phyloP scores from a whole-genome alignment of 1,140 invertebrate genomes.

The Idris sp. region DNA sequence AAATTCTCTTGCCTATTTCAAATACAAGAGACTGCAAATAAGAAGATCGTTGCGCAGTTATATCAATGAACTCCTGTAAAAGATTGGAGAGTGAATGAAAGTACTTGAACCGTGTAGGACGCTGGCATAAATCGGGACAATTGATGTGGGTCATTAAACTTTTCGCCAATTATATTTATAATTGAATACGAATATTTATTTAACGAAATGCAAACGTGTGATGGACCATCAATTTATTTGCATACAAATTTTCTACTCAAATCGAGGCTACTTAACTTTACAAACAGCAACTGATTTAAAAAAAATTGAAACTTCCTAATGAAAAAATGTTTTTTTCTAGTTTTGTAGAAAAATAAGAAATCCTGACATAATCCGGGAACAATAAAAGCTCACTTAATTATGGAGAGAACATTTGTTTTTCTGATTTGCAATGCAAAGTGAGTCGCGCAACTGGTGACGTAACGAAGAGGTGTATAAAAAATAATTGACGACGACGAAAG shows the following conservation, averaged over 20 bases:
- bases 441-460: constrained; percentile 40
- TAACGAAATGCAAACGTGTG: neutral
- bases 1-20: no score
- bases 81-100: constrained; percentile 61
- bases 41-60: constrained; percentile 54
- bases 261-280: no score
- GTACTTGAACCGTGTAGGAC: constrained; percentile 50
- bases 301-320: no score
- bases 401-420: constrained; percentile 45
- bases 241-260: neutral
- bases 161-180: constrained; percentile 45
- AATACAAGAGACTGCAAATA: constrained; percentile 3
- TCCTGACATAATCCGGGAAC: no score
- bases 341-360: no score
- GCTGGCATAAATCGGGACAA: constrained; percentile 48
- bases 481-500: constrained; percentile 41
- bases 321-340: no score
- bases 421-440: constrained; percentile 49
- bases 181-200: constrained; percentile 40
- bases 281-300: no score
- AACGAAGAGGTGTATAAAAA: constrained; percentile 46
- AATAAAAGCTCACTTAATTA: constrained; percentile 35
- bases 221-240: constrained; percentile 5
- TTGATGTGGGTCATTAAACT: constrained; percentile 55
- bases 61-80: constrained; percentile 55